Percentiles rank a stretch among this genome's conserved stretches.
Conservation (phyloP, 2,888 invertebrate genomes). For the Dicranocentrus wangi region DNA sequence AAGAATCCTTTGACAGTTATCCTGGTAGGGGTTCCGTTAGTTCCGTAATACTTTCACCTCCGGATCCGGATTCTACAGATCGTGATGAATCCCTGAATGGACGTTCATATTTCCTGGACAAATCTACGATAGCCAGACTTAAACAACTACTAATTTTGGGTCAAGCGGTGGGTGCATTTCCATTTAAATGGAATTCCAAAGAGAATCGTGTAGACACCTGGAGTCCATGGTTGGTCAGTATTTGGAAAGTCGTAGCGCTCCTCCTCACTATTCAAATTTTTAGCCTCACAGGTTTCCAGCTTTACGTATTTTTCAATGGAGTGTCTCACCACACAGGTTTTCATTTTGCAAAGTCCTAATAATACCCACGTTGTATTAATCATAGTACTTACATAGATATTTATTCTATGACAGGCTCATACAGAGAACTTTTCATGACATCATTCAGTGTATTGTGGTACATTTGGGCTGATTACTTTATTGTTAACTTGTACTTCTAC, state of each 20-base stretch:
- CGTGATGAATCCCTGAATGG: neutral
- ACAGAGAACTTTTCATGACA: conserved; percentile 53
- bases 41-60: neutral
- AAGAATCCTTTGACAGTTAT: neutral
- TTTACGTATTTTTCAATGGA: conserved; percentile 40
- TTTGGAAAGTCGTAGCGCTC: conserved; percentile 39
- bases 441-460: conserved; percentile 53
- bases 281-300: conserved; percentile 45
- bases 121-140: conserved; percentile 23
- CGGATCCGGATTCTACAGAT: neutral
- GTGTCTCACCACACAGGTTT: neutral
- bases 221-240: neutral
- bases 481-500: conserved; percentile 38
- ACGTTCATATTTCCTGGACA: conserved; percentile 25
- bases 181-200: conserved; percentile 57
- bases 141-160: conserved; percentile 45
- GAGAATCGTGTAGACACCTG: conserved; percentile 39
- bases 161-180: conserved; percentile 32
- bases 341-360: no score
- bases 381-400: no score
- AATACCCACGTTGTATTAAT: no score
- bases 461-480: conserved; percentile 42
- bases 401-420: conserved; percentile 1
- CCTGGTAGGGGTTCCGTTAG: neutral
- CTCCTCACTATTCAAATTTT: conserved; percentile 39